Evolutionary conservation across 2,113 vertebrate species (phyloP), one percentile per base, ranked within the genome.

Genomic region (Thunnus thynnus): DNA sequence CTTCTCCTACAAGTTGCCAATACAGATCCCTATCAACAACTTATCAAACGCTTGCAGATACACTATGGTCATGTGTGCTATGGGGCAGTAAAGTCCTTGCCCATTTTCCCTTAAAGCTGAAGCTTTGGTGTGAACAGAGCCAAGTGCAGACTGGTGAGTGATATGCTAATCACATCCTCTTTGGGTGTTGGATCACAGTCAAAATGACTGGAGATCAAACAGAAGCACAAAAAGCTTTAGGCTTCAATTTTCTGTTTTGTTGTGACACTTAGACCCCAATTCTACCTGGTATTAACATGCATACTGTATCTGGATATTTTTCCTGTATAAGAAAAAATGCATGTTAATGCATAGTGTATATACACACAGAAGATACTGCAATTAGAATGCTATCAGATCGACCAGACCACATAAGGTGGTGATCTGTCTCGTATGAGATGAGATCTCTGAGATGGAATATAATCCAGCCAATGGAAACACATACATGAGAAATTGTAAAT

Each of bases 31-130:
- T 84, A 89, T 88, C 88, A 76, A 12, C 48, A 17, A 56, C 76
- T 90, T 90, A 92, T 88, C 88, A 86, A 22, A 78, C n/a, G 41
- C 72, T 78, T 30, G 80, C 91, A 92, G 88, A 82, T 69, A 8
- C 48, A 16, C 63, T 72, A 63, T 67, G 65, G 63, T 60, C 68
- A 52, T 71, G 54, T 63, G 56, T 56, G 81, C 73, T 70, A n/a
- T 14, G 54, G 76, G 81, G 54, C 67, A 70, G 76, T 76, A 51
- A 85, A 82, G 77, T 83, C 79, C 79, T 85, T 82, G 51, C 64
- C 74, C 17, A 25, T 3, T 83, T 81, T 61, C 73, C 41, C 69
- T 80, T 79, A 55, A 82, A 86, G 70, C 76, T 52, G 41, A 70
- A 57, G 77, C 73, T 70, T 73, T 78, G 74, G 56, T 44, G 80